A percentile compares a stretch with the other conserved stretches of the same genome.
These are phyloP conservation scores for Oriolus oriolus DNA, from an alignment of 2,113 vertebrate genomes.

Conservation along the genomic window DNA sequence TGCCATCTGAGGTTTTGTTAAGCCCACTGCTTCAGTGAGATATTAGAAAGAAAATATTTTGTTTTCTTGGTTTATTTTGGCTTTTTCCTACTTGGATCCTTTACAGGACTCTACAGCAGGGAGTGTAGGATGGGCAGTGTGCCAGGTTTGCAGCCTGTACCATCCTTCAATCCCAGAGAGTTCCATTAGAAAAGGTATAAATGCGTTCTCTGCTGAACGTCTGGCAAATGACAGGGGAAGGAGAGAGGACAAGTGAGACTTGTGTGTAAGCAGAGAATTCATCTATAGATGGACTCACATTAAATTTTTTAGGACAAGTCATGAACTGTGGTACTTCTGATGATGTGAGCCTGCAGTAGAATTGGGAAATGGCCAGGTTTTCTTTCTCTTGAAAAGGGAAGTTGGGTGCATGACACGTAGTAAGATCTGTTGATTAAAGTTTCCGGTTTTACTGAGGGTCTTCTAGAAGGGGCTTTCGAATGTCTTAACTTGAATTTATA, in stretches of 20 bases:
- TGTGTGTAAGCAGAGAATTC: background rate
- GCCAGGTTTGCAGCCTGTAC: background rate
- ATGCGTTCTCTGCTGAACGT: background rate
- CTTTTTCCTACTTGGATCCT: background rate
- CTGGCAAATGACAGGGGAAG: background rate
- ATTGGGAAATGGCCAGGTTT: background rate
- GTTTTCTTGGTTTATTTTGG: background rate
- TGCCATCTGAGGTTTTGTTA: background rate
- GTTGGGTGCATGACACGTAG: background rate
- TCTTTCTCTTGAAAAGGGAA: background rate
- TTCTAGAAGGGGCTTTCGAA: background rate
- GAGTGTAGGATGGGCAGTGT: background rate
- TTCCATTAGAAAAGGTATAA: background rate
- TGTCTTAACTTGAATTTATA: background rate
- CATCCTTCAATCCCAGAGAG: background rate
- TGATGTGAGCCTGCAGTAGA: fast-evolving
- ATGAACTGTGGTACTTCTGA: background rate
- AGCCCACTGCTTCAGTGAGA: background rate
- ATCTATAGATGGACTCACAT: background rate
- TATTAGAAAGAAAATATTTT: background rate
- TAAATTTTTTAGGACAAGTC: background rate
- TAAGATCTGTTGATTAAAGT: background rate
- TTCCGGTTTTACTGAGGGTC: background rate
- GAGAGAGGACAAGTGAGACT: background rate
- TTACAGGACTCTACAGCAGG: background rate